phyloP scores from a whole-genome alignment of 2,113 vertebrate genomes.

The Thamnaconus septentrionalis region DNA sequence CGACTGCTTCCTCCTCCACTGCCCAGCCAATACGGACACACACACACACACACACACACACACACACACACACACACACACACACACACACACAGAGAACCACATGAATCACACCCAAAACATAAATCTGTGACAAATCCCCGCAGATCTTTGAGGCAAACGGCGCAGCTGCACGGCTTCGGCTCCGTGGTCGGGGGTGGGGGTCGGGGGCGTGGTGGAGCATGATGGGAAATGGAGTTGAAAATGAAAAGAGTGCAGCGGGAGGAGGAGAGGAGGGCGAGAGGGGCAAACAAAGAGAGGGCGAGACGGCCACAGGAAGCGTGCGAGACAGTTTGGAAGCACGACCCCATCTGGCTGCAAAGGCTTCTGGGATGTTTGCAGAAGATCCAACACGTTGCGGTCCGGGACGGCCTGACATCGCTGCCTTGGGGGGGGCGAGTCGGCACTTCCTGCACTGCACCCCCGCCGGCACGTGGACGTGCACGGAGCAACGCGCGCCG shows the following conservation, averaged over 20 bases:
- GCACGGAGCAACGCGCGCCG: too few relatives aligned
- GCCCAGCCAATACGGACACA: conserved; percentile 25
- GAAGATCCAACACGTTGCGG: too few relatives aligned
- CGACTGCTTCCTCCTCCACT: conserved; percentile 58
- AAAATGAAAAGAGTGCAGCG: conserved; percentile 1
- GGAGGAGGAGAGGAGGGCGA: conserved; percentile 1
- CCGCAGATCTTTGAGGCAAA: neutral
- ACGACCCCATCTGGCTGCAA: too few relatives aligned
- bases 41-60: conserved; percentile 27
- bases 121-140: conserved; percentile 25
- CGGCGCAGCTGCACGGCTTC: neutral
- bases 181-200: too few relatives aligned
- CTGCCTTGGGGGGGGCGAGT: conserved; percentile 47
- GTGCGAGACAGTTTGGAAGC: conserved; percentile 16
- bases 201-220: too few relatives aligned
- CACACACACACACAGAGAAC: conserved; percentile 13
- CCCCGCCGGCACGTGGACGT: too few relatives aligned
- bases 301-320: conserved; percentile 38
- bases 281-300: neutral
- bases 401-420: conserved; percentile 34
- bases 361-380: too few relatives aligned
- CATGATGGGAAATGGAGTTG: neutral
- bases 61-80: conserved; percentile 23
- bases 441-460: conserved; percentile 53
- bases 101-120: conserved; percentile 13